Evolutionary conservation across 2,113 vertebrate species (phyloP), one percentile per base, ranked within the genome.

Genomic region (Myodes glareolus): DNA sequence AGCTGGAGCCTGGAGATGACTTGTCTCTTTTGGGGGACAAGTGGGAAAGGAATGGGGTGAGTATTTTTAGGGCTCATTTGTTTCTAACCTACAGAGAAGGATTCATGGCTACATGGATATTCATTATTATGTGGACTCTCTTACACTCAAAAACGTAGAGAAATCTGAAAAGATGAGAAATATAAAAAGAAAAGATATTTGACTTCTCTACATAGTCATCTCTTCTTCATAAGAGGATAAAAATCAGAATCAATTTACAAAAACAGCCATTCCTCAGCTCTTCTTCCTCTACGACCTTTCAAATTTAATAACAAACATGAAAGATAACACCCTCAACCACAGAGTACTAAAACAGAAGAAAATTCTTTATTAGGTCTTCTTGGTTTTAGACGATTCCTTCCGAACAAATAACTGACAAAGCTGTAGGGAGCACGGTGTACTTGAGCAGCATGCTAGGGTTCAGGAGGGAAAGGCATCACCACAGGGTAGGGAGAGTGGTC

Each of bases 81-180:
- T 31, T 97, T 95, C 92, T 72, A 81, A 95, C 87, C 70, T 27
- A 91, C 75, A 92, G n/a, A 96, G 50, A 45, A 95, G 45, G 88
- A 86, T 80, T 70, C 92, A 23, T 78, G 81, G 39, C 47, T 55
- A 58, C 27, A 14, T 23, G 33, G 16, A 11, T 70, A 58, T 93
- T 91, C 89, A 76, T 6, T 65, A 88, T 67, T 55, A 47, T 27
- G 47, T 87, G 13, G 65, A 76, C 52, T 55, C 86, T 91, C 55
- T 55, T 92, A 0, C 29, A 47, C 82, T 73, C 93, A 87, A 52
- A 55, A 67, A 21, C 19, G 2, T 50, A 33, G 8, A 86, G 52
- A 96, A 90, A 88, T 92, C 52, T 36, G 23, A 68, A 76, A 90
- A 61, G 4, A 91, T 55, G 77, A 27, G 47, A n/a, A 23, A 52